Evolutionary conservation across 2,797 vertebrate species (phyloP).

Genomic region (Pantherophis alleghaniensis): DNA sequence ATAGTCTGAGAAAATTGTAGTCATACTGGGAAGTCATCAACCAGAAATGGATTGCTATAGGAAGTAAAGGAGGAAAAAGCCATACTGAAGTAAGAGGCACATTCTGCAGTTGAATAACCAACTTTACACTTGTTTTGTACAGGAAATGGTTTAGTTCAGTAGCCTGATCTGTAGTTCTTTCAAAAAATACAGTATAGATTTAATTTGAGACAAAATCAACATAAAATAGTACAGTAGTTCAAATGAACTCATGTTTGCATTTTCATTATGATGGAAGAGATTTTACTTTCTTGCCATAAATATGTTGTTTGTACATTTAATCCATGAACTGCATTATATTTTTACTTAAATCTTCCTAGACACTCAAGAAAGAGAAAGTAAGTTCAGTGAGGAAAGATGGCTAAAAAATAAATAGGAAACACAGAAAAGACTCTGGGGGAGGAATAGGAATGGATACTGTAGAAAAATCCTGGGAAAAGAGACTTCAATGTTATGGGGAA

Average conservation of each 20-base stretch:
- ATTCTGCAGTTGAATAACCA: constrained; percentile 7
- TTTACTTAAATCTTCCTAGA: not conserved
- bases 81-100: not conserved
- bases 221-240: not conserved
- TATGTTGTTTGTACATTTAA: not conserved
- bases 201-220: not conserved
- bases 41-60: constrained; percentile 1
- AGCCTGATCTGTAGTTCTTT: not conserved
- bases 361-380: not conserved
- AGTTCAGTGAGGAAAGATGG: not conserved
- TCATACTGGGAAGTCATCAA: not conserved
- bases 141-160: constrained; percentile 9
- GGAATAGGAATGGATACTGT: not conserved
- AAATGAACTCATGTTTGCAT: not conserved
- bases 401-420: not conserved
- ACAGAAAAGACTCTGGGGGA: not conserved
- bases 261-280: not conserved
- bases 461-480: not conserved
- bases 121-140: not conserved
- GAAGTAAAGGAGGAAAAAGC: constrained; percentile 5
- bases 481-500: not conserved
- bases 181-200: not conserved
- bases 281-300: not conserved
- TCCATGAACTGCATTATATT: not conserved
- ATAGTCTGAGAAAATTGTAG: not conserved